phyloP scores from a whole-genome alignment of 1,140 invertebrate genomes.

The Bombus difficillimus region DNA sequence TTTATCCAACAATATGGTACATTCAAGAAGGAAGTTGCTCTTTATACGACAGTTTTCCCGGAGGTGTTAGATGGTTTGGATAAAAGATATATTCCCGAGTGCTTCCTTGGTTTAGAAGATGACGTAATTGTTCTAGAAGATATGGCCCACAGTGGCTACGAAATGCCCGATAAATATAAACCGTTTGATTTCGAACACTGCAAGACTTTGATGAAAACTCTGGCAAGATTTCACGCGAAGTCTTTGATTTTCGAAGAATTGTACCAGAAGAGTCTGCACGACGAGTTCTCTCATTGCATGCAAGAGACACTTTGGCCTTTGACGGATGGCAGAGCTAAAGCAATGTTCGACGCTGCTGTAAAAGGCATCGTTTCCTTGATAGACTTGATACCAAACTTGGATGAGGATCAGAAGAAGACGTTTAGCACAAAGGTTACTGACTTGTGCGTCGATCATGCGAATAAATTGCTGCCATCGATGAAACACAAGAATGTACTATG shows the following conservation, averaged over 20 bases:
- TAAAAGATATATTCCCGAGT: conserved; percentile 78
- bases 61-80: conserved; percentile 70
- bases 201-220: conserved; percentile 80
- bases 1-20: conserved; percentile 80
- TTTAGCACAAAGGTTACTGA: conserved; percentile 62
- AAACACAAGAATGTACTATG: conserved; percentile 84
- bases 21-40: conserved; percentile 82
- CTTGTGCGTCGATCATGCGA: conserved; percentile 51
- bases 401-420: conserved; percentile 34
- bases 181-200: conserved; percentile 83
- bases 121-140: conserved; percentile 83
- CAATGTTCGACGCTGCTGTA: conserved; percentile 69
- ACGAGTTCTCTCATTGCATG: conserved; percentile 82
- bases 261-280: conserved; percentile 76
- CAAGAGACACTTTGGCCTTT: conserved; percentile 83
- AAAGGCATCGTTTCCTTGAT: conserved; percentile 73
- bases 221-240: conserved; percentile 84
- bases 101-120: conserved; percentile 79
- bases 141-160: conserved; percentile 81
- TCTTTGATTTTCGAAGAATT: conserved; percentile 83
- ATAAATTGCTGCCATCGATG: conserved; percentile 80
- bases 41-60: conserved; percentile 82
- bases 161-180: conserved; percentile 80
- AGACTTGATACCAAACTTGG: conserved; percentile 62
- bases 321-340: conserved; percentile 64